Conservation (phyloP, 2,797 vertebrate species). For the Rallus crepitans region DNA sequence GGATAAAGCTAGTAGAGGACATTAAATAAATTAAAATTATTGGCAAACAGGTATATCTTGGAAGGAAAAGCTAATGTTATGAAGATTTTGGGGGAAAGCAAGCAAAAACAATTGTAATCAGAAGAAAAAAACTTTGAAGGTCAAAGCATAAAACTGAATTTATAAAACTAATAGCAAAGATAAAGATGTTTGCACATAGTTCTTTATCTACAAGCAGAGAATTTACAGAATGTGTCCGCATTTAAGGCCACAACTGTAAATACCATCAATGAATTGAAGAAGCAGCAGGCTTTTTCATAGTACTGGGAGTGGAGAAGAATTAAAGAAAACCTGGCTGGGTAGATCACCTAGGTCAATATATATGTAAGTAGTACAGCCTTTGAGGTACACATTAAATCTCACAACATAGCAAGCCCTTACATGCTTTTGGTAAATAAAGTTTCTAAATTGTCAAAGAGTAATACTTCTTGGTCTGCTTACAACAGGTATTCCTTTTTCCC, state of each 20-base stretch:
- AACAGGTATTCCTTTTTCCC: background rate
- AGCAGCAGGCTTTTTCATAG: background rate
- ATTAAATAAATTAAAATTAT: background rate
- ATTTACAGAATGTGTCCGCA: fast-evolving
- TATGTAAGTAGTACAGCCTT: background rate
- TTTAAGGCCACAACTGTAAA: background rate
- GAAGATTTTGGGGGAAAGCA: background rate
- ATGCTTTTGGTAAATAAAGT: background rate
- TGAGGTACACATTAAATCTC: background rate
- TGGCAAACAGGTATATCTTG: background rate
- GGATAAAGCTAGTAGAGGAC: background rate
- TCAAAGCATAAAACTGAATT: background rate
- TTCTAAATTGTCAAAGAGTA: background rate
- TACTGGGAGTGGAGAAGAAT: background rate
- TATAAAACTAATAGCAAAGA: background rate
- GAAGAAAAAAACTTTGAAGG: background rate
- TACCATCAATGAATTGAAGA: background rate
- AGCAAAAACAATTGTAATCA: background rate
- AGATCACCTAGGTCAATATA: background rate
- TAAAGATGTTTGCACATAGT: background rate
- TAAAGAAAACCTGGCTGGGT: background rate
- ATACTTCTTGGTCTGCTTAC: background rate
- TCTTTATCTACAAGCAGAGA: background rate
- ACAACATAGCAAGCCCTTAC: background rate
- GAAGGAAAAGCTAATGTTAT: background rate